Evolutionary conservation across 2,888 invertebrate genomes (phyloP), one percentile per base, ranked within the genome.

Genomic region (Amorpha juglandis): DNA sequence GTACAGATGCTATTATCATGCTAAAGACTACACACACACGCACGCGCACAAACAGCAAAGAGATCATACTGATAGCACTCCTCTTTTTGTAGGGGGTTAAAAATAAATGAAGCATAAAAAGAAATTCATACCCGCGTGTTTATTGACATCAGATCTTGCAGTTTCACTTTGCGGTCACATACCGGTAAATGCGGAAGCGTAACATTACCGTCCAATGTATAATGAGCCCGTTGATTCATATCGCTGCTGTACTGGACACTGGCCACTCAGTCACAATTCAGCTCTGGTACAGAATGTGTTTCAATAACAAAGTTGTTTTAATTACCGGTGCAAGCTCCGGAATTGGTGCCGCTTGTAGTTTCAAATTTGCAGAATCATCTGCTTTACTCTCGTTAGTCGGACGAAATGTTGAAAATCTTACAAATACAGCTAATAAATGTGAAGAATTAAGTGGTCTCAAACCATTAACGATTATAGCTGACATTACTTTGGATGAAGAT

Each of bases 251-350:
- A 45, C 45, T 35, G n/a, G 47, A 33, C 38, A 16, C 35, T 62
- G 68, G 66, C 58, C 69, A 65, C 70, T 75, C 82, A 80, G 79
- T 80, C 71, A 65, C 53, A n/a, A 51, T n/a, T 66, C 66, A 66
- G 63, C 65, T 21, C 1, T 67, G 62, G 63, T 52, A 62, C 67
- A 77, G 71, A 69, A 91, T 91, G 91, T 80, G 83, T 75, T 90
- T 90, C 77, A 74, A 73, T 19, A 75, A 83, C 63, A 90, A 90
- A 86, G 90, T 91, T 47, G 86, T 91, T 33, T 69, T 91, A 62
- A 78, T 91, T 63, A 91, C 91, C 2, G 91, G 91, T 4, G 90
- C 89, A 11, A 90, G 90, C 70, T 84, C 90, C 1, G 92, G 92
- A 1, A 90, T 92, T 53, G 92, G 92, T 19, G 87, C 90, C 4